Evolutionary conservation across 2,797 vertebrate species (phyloP), one percentile per base, ranked within the genome.

Genomic region (Schizopygopsis malacanthus): DNA sequence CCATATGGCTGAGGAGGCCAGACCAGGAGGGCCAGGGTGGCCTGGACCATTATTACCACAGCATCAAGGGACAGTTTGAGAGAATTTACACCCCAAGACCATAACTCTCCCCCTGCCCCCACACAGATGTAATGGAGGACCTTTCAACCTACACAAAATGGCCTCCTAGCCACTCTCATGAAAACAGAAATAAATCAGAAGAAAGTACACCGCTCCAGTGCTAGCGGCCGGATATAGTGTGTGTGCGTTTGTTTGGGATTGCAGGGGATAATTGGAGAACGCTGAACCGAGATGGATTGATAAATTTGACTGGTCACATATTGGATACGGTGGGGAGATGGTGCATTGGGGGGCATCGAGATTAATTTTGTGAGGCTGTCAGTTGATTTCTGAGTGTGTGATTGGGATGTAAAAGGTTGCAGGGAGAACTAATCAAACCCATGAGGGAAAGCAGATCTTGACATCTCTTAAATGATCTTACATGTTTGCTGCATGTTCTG

Each of bases 131-230:
- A 92, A 93, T 91, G 86, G 89, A 76, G 80, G 88, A 92, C 90
- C 92, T 93, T 93, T 92, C 89, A 91, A 90, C 91, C 87, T 81
- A 73, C 86, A 90, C 88, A 91, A 92, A 91, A 94, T 92, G 90
- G 91, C 87, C 56, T 83, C 87, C 84, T 87, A 87, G 86, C 78
- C 50, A 16, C 25, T 81, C 84, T 61, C 88, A 83, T 85, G 52
- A 87, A 79, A 85, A 77, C 75, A 73, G 84, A 81, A 84, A 90
- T 91, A 89, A 91, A 92, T 91, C 89, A 91, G 81, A 52, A 39
- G 86, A 85, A 76, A 37, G 70, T 77, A 70, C 80, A 56, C 61
- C 28, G 12, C 22, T 73, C n/a, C 25, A 75, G 37, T 18, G 81
- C 50, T 63, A 52, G 61, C 18, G 18, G 71, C 77, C 56, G 20